Base-by-base conservation (phyloP, 2,888 invertebrate species). In the Atethmia centrago region DNA sequence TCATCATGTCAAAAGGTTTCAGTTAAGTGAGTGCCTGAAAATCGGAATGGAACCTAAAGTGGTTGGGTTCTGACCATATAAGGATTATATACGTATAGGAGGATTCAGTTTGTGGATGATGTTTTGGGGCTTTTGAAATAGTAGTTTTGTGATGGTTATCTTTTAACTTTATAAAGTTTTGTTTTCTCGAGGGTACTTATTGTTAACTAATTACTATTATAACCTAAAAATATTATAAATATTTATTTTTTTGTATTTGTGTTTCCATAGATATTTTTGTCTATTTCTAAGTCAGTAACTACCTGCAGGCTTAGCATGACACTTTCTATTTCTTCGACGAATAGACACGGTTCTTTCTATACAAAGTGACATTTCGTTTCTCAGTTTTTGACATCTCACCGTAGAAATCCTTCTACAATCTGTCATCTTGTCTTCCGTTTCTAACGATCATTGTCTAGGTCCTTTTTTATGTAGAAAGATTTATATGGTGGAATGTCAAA, bases 1-100 rank as follows among this genome's bases (percentile, higher is more conserved):
- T 66, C 80, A 82, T 80, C 80, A 61, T 76, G 76, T 70, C 71
- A 82, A 83, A 82, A 82, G 70, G 77, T 80, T 76, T 72, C 77
- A 58, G 64, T 68, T 80, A 72, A 70, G 62, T 51, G 74, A 70
- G 55, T 58, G 67, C 36, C 58, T 63, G 58, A 47, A 74, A 79
- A 79, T 70, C 80, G 47, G 47, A 69, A 71, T 64, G 51, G 55
- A 55, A 56, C 28, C n/a, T 49, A 49, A 69, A 68, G 51, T 71
- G 64, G 58, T 63, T 19, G 51, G 55, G 59, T 56, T 68, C 71
- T 67, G 72, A n/a, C 21, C 66, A 71, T 67, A 5, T 31, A 45
- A 3, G 19, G 16, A 42, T 10, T 14, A 2, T 42, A 42, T 56
- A 31, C 3, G 7, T 42, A 42, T 56, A 31, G 9, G 7, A 14